Percentiles rank a stretch among this genome's conserved stretches.
These are phyloP conservation scores for Sceloporus tristichus DNA, from an alignment of 2,113 vertebrate species.

Conservation along the genomic window DNA sequence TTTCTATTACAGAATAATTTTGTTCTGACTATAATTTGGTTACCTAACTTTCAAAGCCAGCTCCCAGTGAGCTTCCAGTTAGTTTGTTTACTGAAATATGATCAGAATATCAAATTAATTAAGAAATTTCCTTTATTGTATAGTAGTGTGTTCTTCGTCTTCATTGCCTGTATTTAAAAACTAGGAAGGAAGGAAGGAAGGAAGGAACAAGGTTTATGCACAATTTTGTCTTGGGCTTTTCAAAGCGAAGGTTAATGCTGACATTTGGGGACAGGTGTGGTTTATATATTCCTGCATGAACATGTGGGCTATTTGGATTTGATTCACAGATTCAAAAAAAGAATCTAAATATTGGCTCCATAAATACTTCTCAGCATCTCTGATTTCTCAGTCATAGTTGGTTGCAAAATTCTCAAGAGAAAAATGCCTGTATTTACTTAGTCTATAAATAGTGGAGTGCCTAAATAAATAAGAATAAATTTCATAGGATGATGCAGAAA, in stretches of 20 bases:
- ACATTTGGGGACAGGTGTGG: neutral
- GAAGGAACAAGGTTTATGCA: neutral
- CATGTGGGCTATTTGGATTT: neutral
- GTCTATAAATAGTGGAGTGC: constrained; percentile 25
- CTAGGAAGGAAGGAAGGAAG: neutral
- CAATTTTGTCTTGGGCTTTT: neutral
- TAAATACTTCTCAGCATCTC: neutral
- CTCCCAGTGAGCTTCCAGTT: neutral
- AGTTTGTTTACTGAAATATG: no score
- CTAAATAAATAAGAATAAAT: constrained; percentile 11
- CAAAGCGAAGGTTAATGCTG: neutral
- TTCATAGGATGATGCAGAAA: neutral
- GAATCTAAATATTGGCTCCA: neutral
- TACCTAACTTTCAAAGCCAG: neutral
- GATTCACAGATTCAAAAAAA: neutral
- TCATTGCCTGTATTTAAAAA: no score
- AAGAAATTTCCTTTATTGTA: neutral
- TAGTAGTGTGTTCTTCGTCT: neutral
- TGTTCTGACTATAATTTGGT: neutral
- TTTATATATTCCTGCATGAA: neutral
- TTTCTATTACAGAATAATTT: neutral
- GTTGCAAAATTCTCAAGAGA: constrained; percentile 2
- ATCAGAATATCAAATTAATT: neutral
- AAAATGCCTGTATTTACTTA: constrained; percentile 4
- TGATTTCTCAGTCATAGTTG: neutral